These are phyloP conservation scores for Papilio elwesi DNA, from an alignment of 2,888 invertebrate genomes.

Conservation along the genomic window DNA sequence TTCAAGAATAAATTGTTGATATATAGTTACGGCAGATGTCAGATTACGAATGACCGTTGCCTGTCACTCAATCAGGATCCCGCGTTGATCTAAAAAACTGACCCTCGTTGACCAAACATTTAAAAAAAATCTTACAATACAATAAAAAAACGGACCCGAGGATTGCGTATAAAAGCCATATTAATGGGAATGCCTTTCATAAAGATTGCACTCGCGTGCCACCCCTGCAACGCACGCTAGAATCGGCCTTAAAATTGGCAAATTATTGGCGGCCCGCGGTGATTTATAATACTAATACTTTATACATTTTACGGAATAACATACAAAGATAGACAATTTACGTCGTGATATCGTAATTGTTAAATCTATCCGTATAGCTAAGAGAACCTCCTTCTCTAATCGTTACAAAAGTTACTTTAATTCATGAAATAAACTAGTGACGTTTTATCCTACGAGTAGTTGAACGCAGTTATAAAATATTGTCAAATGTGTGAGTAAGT, in stretches of 20 bases:
- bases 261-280: constrained; percentile 37
- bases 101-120: constrained; percentile 79
- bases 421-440: no score
- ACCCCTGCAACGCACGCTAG: constrained; percentile 54
- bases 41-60: constrained; percentile 77
- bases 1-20: constrained; percentile 37
- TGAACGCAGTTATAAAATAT: no score
- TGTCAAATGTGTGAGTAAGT: no score
- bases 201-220: constrained; percentile 62
- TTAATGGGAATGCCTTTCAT: constrained; percentile 67
- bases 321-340: neutral
- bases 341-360: no score
- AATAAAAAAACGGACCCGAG: constrained; percentile 64
- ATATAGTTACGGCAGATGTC: constrained; percentile 53
- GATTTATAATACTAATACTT: constrained; percentile 20
- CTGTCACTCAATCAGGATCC: constrained; percentile 78
- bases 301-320: neutral
- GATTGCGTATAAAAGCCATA: constrained; percentile 66
- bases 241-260: constrained; percentile 52
- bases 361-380: no score
- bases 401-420: no score
- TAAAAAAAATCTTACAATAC: constrained; percentile 65
- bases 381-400: no score
- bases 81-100: constrained; percentile 66
- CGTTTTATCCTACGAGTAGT: no score